Conservation (phyloP, 2,797 vertebrate genomes). For the Rhinogobio ventralis region DNA sequence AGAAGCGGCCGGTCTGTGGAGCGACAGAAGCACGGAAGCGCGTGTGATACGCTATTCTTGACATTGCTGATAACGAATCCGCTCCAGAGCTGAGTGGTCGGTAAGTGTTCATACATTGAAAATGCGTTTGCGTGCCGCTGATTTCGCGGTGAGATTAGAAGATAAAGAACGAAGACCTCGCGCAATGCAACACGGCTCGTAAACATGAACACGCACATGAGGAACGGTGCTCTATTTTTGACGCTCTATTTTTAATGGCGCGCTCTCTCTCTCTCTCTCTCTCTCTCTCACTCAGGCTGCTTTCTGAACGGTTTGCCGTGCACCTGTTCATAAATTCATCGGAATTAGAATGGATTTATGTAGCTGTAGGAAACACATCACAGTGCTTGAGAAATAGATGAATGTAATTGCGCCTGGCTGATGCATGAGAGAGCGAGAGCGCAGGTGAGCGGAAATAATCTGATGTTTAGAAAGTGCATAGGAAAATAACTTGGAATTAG, state of each 20-base stretch:
- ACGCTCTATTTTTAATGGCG: conserved; percentile 30
- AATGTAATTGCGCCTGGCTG: conserved; percentile 80
- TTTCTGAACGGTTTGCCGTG: conserved; percentile 82
- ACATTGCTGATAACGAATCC: conserved; percentile 27
- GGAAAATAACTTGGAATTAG: not conserved
- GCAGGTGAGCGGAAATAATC: conserved; percentile 45
- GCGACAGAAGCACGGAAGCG: conserved; percentile 21
- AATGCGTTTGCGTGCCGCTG: not conserved
- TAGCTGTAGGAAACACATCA: conserved; percentile 66
- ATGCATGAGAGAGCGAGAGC: not conserved
- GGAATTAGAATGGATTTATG: conserved; percentile 82
- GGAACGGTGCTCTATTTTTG: conserved; percentile 60
- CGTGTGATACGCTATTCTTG: conserved; percentile 7
- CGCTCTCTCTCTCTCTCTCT: not conserved
- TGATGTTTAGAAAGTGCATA: conserved; percentile 33
- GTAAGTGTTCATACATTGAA: conserved; percentile 50
- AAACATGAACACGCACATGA: conserved; percentile 56
- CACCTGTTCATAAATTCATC: conserved; percentile 78
- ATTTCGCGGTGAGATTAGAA: conserved; percentile 33
- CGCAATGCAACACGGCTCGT: conserved; percentile 39
- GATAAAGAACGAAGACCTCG: conserved; percentile 51
- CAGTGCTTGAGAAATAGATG: conserved; percentile 85
- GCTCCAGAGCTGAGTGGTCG: conserved; percentile 44
- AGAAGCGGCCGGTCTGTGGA: conserved; percentile 55
- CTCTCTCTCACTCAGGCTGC: not conserved